phyloP scores from a whole-genome alignment of 2,797 vertebrate genomes.

The Acrocephalus scirpaceus region DNA sequence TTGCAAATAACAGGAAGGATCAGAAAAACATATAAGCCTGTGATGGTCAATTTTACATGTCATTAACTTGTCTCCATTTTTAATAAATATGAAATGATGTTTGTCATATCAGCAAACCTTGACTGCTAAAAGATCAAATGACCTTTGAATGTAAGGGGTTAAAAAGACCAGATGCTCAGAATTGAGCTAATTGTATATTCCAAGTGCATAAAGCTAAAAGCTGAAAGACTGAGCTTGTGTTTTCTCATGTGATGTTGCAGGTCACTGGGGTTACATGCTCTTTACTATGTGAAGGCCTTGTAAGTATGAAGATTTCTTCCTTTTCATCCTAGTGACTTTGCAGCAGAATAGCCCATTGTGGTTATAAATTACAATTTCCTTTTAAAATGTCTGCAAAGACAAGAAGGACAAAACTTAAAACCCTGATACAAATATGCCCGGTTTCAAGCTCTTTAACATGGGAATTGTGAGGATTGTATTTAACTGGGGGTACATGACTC shows the following conservation, averaged over 20 bases:
- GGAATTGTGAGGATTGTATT: constrained; percentile 1
- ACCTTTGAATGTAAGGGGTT: constrained; percentile 19
- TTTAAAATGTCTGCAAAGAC: constrained; percentile 46
- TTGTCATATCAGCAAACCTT: background rate
- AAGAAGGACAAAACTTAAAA: constrained; percentile 38
- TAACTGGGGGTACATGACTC: constrained; percentile 41
- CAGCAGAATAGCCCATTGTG: constrained; percentile 1
- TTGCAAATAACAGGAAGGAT: background rate
- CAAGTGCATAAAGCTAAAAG: background rate
- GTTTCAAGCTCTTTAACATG: constrained; percentile 42
- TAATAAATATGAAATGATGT: background rate
- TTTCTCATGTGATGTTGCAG: constrained; percentile 29
- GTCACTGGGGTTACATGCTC: constrained; percentile 6
- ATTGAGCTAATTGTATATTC: constrained; percentile 44
- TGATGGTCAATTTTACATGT: background rate
- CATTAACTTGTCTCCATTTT: background rate
- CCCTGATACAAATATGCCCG: constrained; percentile 11
- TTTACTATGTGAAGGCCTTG: background rate
- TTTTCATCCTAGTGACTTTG: background rate
- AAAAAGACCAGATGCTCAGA: constrained; percentile 56
- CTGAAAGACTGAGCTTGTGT: background rate
- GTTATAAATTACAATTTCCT: constrained; percentile 42
- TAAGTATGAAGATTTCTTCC: background rate
- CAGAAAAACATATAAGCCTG: background rate
- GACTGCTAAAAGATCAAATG: constrained; percentile 2